Evolutionary conservation across 2,797 vertebrate species (phyloP), one percentile per base, ranked within the genome.

Genomic region (Rhyacichthys aspro): DNA sequence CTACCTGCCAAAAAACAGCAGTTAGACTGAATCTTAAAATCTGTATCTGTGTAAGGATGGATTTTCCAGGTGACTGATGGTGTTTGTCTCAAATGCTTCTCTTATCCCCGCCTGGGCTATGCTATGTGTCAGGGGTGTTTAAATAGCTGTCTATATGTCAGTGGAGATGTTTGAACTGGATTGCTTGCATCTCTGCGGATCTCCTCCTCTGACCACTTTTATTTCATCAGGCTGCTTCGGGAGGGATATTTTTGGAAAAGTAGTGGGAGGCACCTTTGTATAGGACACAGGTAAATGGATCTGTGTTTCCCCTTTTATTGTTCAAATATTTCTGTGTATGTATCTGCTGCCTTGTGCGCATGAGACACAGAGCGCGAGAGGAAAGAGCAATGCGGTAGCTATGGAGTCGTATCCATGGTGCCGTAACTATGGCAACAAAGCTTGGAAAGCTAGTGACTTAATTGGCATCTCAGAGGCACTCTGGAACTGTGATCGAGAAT

Each of bases 391-490:
- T 77, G 86, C 69, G 57, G 89, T 90, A 84, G 86, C 90, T 84
- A 90, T 86, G 89, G 84, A 92, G 86, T 89, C 59, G 88, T 92
- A 89, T 80, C 85, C 85, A 88, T 89, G 88, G 88, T 86, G 82
- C 79, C 3, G 89, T 93, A 72, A 56, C 92, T 79, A 92, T 92
- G 86, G 93, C 87, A 91, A 94, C 93, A 87, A 91, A 86, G 85
- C 91, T 86, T 75, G 83, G 86, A 86, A 90, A 91, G 85, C 87
- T 59, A 82, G 88, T 60, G 84, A 88, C 83, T 88, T 92, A 92
- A 92, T 91, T 92, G 90, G 84, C 87, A 84, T 90, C 86, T 87
- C 76, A 17, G 79, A 87, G 82, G 83, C 83, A 48, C 83, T 74
- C 66, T 65, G 83, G 76, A 81, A 59, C 82, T 67, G 78, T 36